Evolutionary conservation across 2,888 invertebrate species (phyloP).

Genomic region (Bellardia pandia): DNA sequence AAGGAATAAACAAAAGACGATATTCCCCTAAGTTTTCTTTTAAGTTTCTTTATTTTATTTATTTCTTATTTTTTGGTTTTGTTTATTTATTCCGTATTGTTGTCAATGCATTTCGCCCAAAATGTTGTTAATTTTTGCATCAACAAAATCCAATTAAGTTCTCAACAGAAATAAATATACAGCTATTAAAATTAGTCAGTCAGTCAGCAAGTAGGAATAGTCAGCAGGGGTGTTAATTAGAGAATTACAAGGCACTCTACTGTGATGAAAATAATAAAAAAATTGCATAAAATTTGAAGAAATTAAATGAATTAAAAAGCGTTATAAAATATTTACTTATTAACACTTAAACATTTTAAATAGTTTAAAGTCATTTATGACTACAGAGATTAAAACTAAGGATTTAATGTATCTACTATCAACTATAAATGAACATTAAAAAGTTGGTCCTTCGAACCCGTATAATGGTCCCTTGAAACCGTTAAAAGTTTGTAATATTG

Average conservation of each 20-base stretch:
- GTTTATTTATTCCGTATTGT: constrained; percentile 50
- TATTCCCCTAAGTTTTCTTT: constrained; percentile 44
- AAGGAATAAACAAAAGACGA: constrained; percentile 49
- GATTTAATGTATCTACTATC: too few relatives aligned
- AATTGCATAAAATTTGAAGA: not conserved
- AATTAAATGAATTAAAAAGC: not conserved
- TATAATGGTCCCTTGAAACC: not conserved
- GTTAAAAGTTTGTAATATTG: too few relatives aligned
- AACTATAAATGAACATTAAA: not conserved
- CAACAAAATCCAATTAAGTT: constrained; percentile 68
- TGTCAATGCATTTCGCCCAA: constrained; percentile 69
- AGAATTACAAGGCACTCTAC: constrained; percentile 25
- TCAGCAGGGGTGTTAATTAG: constrained; percentile 17
- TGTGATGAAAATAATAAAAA: not conserved
- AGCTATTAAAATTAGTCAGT: constrained; percentile 42
- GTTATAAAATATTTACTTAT: not conserved
- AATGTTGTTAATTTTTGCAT: constrained; percentile 72
- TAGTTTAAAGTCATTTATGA: too few relatives aligned
- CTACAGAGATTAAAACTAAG: too few relatives aligned
- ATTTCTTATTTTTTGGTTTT: not conserved
- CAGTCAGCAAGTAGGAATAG: not conserved
- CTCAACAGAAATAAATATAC: constrained; percentile 34
- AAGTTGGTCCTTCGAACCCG: not conserved
- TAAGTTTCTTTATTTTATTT: constrained; percentile 12
- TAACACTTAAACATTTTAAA: not conserved